phyloP scores from a whole-genome alignment of 2,797 vertebrate genomes.

The Darevskia mixta region DNA sequence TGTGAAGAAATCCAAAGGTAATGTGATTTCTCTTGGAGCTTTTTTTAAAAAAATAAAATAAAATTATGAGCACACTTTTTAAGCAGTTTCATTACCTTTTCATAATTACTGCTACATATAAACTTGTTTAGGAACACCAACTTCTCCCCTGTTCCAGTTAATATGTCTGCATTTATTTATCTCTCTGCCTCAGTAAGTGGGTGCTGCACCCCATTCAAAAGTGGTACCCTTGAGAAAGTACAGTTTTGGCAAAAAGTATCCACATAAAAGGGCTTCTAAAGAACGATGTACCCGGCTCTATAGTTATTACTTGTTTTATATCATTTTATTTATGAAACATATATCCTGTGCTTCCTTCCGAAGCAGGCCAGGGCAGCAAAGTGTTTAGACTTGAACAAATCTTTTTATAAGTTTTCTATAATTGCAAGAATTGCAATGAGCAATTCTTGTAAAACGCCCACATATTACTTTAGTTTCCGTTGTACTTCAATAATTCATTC shows the following conservation, averaged over 20 bases:
- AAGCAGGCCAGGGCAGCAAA: too few relatives aligned
- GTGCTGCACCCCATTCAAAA: not conserved
- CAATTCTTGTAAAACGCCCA: not conserved
- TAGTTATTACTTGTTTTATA: too few relatives aligned
- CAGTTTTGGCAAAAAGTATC: constrained; percentile 1
- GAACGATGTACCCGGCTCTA: not conserved
- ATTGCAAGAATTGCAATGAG: not conserved
- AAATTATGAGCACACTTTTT: not conserved
- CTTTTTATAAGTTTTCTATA: not conserved
- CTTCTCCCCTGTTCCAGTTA: not conserved
- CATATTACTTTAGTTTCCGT: not conserved
- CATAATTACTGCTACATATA: not conserved
- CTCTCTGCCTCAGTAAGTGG: not conserved
- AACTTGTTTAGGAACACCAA: not conserved
- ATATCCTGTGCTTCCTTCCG: too few relatives aligned
- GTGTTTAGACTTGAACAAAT: not conserved
- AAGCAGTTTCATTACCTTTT: not conserved
- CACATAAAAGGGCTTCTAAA: not conserved
- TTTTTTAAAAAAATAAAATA: not conserved
- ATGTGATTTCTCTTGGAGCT: not conserved
- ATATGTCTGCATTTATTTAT: not conserved
- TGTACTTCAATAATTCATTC: not conserved
- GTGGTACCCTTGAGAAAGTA: not conserved
- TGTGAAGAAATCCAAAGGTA: constrained; percentile 92
- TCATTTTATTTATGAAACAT: too few relatives aligned